Percentiles rank a stretch among this genome's conserved stretches.
These are phyloP conservation scores for Oenanthe oenanthe DNA, from an alignment of 2,113 vertebrate species.

Conservation along the genomic window DNA sequence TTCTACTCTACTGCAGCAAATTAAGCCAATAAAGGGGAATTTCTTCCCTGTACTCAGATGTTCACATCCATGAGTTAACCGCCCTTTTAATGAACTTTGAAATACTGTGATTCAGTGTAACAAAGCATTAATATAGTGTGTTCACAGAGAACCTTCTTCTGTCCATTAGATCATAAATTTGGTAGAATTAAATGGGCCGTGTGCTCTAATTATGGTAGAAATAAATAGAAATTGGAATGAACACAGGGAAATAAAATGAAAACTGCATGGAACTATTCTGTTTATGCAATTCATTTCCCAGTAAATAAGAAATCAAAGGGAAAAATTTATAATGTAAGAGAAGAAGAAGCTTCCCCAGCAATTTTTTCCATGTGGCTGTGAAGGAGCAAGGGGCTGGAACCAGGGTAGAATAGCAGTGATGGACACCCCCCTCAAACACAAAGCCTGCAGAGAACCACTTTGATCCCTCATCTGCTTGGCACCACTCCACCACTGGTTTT, in stretches of 20 bases:
- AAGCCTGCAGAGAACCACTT: background rate
- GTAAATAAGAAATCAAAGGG: conserved; percentile 13
- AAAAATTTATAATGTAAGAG: background rate
- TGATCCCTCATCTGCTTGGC: background rate
- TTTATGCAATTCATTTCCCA: conserved; percentile 13
- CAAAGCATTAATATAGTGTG: background rate
- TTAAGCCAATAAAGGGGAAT: background rate
- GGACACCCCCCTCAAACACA: background rate
- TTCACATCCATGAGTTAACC: background rate
- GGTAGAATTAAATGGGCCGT: conserved; percentile 30
- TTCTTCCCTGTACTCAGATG: background rate
- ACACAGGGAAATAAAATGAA: conserved; percentile 26
- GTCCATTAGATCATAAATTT: conserved; percentile 35
- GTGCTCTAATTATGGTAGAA: conserved; percentile 33
- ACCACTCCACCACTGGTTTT: background rate
- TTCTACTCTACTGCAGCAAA: conserved; percentile 2
- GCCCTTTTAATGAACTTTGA: conserved; percentile 10
- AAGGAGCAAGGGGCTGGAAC: background rate
- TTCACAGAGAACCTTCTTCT: conserved; percentile 14
- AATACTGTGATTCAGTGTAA: background rate
- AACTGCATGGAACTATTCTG: background rate
- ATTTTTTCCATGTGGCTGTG: background rate
- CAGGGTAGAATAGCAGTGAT: background rate
- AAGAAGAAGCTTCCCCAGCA: background rate
- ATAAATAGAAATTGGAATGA: conserved; percentile 40